Evolutionary conservation across 2,888 invertebrate genomes (phyloP).

Genomic region (Drosophila mimica): DNA sequence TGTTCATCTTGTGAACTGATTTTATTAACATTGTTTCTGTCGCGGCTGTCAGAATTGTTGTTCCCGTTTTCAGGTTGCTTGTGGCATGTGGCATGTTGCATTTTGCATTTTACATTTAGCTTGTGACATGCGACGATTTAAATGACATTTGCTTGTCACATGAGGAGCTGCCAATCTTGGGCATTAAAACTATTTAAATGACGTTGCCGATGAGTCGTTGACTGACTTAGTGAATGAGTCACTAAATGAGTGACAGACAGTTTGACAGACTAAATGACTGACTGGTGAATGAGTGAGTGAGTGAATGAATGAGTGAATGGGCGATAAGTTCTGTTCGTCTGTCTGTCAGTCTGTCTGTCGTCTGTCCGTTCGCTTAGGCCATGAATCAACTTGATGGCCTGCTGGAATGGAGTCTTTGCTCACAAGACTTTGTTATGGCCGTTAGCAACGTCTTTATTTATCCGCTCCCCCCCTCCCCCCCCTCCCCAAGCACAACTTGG

Average conservation of each 20-base stretch:
- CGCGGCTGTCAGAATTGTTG: neutral
- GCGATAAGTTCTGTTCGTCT: conserved; percentile 6
- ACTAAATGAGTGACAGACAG: conserved; percentile 38
- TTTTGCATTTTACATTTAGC: neutral
- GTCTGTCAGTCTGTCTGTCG: neutral
- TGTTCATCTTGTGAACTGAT: neutral
- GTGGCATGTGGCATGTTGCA: conserved; percentile 11
- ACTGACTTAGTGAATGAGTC: conserved; percentile 32
- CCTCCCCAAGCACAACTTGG: too few relatives aligned
- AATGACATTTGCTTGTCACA: conserved; percentile 46
- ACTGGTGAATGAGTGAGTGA: conserved; percentile 3
- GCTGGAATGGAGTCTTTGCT: conserved; percentile 32
- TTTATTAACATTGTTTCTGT: neutral
- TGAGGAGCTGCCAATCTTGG: conserved; percentile 34
- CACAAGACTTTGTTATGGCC: conserved; percentile 66
- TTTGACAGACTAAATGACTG: neutral
- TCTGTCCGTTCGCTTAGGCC: conserved; percentile 21
- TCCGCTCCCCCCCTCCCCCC: neutral
- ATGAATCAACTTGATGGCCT: conserved; percentile 67
- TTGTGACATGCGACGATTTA: conserved; percentile 57
- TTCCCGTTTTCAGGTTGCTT: conserved; percentile 18
- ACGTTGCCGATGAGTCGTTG: conserved; percentile 27
- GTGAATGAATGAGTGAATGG: neutral
- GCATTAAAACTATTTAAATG: conserved; percentile 74
- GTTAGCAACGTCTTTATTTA: conserved; percentile 68